phyloP scores from a whole-genome alignment of 2,888 invertebrate species.

The Melieria crassipennis region DNA sequence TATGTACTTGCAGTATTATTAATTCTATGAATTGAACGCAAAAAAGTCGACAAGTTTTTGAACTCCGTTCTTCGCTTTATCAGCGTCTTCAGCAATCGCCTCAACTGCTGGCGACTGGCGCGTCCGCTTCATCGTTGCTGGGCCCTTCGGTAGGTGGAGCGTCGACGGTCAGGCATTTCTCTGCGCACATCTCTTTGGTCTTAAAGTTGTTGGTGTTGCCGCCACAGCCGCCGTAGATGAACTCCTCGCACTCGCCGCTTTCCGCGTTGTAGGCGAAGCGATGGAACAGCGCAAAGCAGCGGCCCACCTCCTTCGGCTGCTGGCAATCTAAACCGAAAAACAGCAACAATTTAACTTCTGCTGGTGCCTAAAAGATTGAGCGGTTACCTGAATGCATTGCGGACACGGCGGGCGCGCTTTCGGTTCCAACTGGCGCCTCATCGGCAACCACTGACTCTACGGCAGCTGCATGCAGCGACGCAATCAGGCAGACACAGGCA shows the following conservation, averaged over 20 bases:
- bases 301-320: conserved; percentile 74
- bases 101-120: neutral
- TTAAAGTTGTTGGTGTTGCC: conserved; percentile 86
- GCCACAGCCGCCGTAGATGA: conserved; percentile 79
- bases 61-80: no score
- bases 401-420: neutral
- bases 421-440: conserved; percentile 27
- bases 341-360: no score
- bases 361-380: no score
- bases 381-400: no score
- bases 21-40: no score
- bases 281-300: conserved; percentile 72
- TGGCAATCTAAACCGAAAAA: conserved; percentile 67
- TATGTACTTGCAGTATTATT: no score
- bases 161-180: conserved; percentile 65
- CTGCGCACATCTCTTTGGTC: conserved; percentile 72
- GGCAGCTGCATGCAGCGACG: conserved; percentile 31
- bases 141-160: no score
- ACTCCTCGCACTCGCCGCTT: conserved; percentile 72
- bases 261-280: conserved; percentile 58
- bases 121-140: neutral
- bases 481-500: conserved; percentile 27
- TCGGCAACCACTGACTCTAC: conserved; percentile 34
- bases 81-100: no score
- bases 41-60: no score